phyloP scores from a whole-genome alignment of 2,113 vertebrate species.

The Marmota monax region DNA sequence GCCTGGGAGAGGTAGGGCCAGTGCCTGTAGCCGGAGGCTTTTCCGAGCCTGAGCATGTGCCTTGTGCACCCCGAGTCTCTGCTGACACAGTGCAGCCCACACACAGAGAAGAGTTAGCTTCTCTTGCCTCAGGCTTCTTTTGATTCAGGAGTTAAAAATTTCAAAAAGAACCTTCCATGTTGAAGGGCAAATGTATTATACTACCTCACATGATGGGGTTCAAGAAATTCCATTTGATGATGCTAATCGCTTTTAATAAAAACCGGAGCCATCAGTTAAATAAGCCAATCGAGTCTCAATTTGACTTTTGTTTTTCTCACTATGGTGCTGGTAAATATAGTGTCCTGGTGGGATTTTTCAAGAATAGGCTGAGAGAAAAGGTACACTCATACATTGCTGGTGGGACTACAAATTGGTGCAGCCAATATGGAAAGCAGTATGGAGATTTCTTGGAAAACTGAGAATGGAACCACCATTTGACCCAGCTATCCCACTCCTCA shows the following conservation, averaged over 20 bases:
- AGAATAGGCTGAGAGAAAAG: neutral
- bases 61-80: neutral
- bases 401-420: no score
- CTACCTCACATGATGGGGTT: neutral
- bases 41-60: neutral
- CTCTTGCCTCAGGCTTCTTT: neutral
- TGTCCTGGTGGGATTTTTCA: neutral
- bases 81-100: neutral
- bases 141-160: neutral
- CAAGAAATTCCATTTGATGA: rapidly evolving
- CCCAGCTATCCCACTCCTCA: no score
- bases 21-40: neutral
- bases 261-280: neutral
- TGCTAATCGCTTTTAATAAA: neutral
- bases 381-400: no score
- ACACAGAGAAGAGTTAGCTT: rapidly evolving
- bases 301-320: neutral
- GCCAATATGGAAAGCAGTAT: no score
- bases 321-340: neutral
- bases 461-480: no score
- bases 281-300: rapidly evolving
- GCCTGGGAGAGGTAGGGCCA: rapidly evolving
- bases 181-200: neutral
- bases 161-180: neutral
- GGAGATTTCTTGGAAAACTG: no score